Evolutionary conservation across 1,140 invertebrate genomes (phyloP), one percentile per base, ranked within the genome.

Genomic region (Campoletis sonorensis): DNA sequence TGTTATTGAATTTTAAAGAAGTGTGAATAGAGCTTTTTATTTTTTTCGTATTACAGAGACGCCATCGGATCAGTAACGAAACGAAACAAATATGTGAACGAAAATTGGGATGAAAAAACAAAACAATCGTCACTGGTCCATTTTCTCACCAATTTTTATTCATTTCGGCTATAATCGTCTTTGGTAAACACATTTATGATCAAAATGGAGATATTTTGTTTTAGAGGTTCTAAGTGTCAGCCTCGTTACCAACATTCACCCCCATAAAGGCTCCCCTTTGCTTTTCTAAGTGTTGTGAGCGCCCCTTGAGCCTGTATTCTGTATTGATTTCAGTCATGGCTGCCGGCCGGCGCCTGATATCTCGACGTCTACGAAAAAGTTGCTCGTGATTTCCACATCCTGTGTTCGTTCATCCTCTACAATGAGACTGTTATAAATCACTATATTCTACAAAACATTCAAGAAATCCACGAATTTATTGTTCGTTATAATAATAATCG

Each of bases 241-340:
- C 51, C 51, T 30, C 33, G 54, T 77, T 64, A 64, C 54, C 21
- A 75, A n/a, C 23, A 30, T 18, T 30, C 13, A 77, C 61, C 61
- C 61, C 23, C 23, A 64, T 26, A 26, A 64, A 3, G 61, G 67
- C 37, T 16, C 67, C 30, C 2, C 33, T 21, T 68, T 54, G 21
- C 16, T 27, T 68, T 26, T 27, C 33, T n/a, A 23, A 30, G 26
- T 27, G 26, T 64, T 81, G 73, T 77, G 81, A 83, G 85, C 81
- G 82, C 84, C 84, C 81, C 85, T 85, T 83, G 81, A 85, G 78
- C 64, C 40, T 51, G 88, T 90, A 89, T 90, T 88, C 40, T 51
- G 88, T 90, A 89, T 90, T 88, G 89, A 90, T 89, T 87, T 88
- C 85, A 85, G 84, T 86, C 79, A 89, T 88, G 88, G 89, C 87